Evolutionary conservation across 2,888 invertebrate species (phyloP).

Genomic region (Shargacucullia verbasci): DNA sequence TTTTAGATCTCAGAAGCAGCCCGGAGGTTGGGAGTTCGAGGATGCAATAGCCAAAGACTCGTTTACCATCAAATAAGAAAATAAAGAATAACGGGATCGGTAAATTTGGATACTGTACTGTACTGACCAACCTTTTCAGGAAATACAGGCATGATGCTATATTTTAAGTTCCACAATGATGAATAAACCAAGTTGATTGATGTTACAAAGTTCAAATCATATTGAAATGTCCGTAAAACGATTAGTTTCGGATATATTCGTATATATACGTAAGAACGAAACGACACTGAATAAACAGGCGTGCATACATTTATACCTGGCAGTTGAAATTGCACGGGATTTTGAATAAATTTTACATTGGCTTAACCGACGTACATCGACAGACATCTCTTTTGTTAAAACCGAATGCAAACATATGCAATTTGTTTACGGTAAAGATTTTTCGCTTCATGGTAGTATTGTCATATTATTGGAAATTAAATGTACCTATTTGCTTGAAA

Average conservation of each 20-base stretch:
- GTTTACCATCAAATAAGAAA: too few relatives aligned
- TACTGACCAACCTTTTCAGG: too few relatives aligned
- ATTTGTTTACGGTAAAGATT: conserved; percentile 24
- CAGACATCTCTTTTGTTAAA: conserved; percentile 37
- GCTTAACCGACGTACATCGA: conserved; percentile 32
- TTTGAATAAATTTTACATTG: conserved; percentile 45
- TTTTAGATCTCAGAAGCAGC: too few relatives aligned
- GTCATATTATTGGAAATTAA: conserved; percentile 24
- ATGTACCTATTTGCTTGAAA: conserved; percentile 11
- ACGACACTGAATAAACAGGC: conserved; percentile 35
- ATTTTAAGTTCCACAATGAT: too few relatives aligned
- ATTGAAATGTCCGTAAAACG: conserved; percentile 16
- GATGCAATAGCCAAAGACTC: too few relatives aligned
- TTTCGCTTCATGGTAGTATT: conserved; percentile 28
- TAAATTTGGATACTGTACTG: too few relatives aligned
- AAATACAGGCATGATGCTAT: too few relatives aligned
- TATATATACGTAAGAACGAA: conserved; percentile 18
- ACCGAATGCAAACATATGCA: conserved; percentile 20
- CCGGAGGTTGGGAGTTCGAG: too few relatives aligned
- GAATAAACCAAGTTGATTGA: too few relatives aligned
- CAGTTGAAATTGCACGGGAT: conserved; percentile 36
- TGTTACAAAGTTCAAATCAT: conserved; percentile 8
- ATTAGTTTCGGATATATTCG: conserved; percentile 2
- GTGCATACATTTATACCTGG: conserved; percentile 26
- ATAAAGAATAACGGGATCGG: too few relatives aligned